Evolutionary conservation across 2,888 invertebrate genomes (phyloP).

Genomic region (Phengaris alcon): DNA sequence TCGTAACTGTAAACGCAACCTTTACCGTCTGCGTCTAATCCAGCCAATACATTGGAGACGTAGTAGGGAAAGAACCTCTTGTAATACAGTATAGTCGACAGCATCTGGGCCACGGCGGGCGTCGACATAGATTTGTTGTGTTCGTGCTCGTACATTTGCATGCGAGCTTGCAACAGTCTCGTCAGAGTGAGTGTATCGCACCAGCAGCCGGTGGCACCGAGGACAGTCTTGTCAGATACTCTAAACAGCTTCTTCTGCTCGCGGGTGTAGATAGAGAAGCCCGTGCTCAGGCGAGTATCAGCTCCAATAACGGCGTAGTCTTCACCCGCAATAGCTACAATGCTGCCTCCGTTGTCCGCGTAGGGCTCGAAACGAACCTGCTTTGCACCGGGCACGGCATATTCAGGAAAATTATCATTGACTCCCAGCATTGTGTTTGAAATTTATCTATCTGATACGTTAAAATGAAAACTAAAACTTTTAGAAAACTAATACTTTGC

Average conservation of each 20-base stretch:
- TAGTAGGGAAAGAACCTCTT: constrained; percentile 99
- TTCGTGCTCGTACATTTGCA: constrained; percentile 97
- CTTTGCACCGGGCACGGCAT: constrained; percentile 74
- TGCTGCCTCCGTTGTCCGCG: constrained; percentile 86
- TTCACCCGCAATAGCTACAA: constrained; percentile 96
- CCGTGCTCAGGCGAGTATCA: constrained; percentile 95
- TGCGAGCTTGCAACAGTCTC: constrained; percentile 88
- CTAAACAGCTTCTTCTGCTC: constrained; percentile 92
- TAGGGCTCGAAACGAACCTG: constrained; percentile 76
- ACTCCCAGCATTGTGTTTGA: constrained; percentile 54
- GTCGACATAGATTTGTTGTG: constrained; percentile 96
- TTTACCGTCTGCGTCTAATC: constrained; percentile 94
- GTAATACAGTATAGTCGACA: constrained; percentile 96
- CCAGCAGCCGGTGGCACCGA: constrained; percentile 98
- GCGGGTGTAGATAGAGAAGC: constrained; percentile 93
- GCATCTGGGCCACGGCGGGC: constrained; percentile 95
- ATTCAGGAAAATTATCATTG: constrained; percentile 66
- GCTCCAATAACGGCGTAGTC: constrained; percentile 97
- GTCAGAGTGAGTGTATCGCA: constrained; percentile 96
- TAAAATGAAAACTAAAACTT: constrained; percentile 1
- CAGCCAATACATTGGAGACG: constrained; percentile 95
- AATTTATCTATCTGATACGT: background rate
- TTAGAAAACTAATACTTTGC: background rate
- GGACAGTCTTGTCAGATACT: constrained; percentile 88
- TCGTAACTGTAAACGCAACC: constrained; percentile 98